phyloP scores from a whole-genome alignment of 1,140 invertebrate species.

The Drosophila kurseongensis region DNA sequence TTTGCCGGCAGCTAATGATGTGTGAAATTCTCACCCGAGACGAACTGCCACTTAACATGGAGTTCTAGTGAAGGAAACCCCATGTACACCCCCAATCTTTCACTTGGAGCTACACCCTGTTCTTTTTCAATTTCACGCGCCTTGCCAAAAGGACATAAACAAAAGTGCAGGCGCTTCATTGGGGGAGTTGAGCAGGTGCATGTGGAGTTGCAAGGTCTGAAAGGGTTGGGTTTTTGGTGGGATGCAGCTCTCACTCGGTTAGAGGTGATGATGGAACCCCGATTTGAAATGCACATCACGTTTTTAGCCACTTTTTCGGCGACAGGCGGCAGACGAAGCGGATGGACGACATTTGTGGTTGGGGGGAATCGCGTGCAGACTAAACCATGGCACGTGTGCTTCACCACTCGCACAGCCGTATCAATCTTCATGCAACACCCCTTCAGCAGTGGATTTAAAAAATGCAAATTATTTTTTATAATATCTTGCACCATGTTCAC shows the following conservation, averaged over 20 bases:
- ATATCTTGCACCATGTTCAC: slow-evolving; percentile 23
- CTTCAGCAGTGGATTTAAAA: slow-evolving; percentile 57
- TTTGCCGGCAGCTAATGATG: slow-evolving; percentile 57
- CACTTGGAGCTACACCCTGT: slow-evolving; percentile 1
- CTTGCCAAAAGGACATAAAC: slow-evolving; percentile 57
- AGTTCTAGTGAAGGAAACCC: not conserved
- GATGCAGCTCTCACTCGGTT: slow-evolving; percentile 4
- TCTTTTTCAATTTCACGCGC: slow-evolving; percentile 71
- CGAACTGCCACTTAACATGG: slow-evolving; percentile 55
- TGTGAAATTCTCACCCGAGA: slow-evolving; percentile 62
- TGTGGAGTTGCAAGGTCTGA: not conserved
- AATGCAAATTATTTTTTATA: slow-evolving; percentile 60
- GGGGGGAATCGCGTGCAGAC: slow-evolving; percentile 57
- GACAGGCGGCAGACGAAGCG: slow-evolving; percentile 53
- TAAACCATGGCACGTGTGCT: slow-evolving; percentile 67
- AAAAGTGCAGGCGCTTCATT: slow-evolving; percentile 73
- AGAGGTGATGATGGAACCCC: slow-evolving; percentile 9
- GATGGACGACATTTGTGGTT: slow-evolving; percentile 8
- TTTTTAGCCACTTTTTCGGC: slow-evolving; percentile 73
- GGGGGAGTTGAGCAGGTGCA: slow-evolving; percentile 18
- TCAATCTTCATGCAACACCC: slow-evolving; percentile 3
- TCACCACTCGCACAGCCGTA: slow-evolving; percentile 6
- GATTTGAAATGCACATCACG: slow-evolving; percentile 70
- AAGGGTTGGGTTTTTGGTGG: not conserved
- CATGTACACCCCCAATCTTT: slow-evolving; percentile 9